Conservation (phyloP, 1,140 invertebrate genomes). For the Cyclargus thomasi region DNA sequence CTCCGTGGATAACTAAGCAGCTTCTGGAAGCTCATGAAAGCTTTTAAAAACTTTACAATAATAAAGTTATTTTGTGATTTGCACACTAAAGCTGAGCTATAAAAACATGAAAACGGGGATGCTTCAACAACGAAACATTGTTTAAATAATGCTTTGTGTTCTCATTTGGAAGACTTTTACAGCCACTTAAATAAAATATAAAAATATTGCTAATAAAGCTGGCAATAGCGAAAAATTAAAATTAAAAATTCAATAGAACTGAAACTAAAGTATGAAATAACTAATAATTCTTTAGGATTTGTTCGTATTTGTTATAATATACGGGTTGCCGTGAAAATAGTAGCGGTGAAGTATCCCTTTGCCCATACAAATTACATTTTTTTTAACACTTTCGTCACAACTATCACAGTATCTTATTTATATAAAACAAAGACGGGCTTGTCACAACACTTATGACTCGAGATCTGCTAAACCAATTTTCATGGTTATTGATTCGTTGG, state of each 20-base stretch:
- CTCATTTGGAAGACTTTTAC: not conserved
- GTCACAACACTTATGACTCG: too few species aligned
- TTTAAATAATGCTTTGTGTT: not conserved
- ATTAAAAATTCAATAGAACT: not conserved
- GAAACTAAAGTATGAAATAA: too few species aligned
- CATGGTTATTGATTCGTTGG: too few species aligned
- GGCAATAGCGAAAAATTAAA: not conserved
- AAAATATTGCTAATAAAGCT: not conserved
- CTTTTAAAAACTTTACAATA: slow-evolving; percentile 9
- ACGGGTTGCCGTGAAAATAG: too few species aligned
- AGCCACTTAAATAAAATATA: not conserved
- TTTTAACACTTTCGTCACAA: too few species aligned
- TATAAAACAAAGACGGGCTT: too few species aligned
- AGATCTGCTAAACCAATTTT: too few species aligned
- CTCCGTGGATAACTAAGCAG: slow-evolving; percentile 13
- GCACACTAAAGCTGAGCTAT: not conserved
- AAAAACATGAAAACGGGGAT: not conserved
- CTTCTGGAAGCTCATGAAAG: slow-evolving; percentile 8
- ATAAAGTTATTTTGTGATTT: slow-evolving; percentile 13
- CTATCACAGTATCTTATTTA: too few species aligned
- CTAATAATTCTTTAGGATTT: too few species aligned
- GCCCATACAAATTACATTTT: too few species aligned
- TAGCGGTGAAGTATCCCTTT: too few species aligned
- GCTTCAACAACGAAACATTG: slow-evolving; percentile 1
- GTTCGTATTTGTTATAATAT: too few species aligned